Conservation (phyloP, 2,888 invertebrate genomes). For the Asteroscopus sphinx region DNA sequence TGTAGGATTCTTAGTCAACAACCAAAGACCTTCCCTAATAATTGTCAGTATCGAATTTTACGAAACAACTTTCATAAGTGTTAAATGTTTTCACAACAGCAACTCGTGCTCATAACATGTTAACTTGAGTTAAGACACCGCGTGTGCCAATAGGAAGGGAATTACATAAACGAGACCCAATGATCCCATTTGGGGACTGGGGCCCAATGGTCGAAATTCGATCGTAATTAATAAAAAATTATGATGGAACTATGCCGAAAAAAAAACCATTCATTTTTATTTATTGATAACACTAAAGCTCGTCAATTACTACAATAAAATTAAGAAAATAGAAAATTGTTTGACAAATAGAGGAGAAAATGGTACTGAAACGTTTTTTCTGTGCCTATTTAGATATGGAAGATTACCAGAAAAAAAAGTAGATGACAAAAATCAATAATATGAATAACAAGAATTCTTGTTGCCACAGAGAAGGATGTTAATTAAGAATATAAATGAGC, state of each 20-base stretch:
- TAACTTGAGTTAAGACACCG: conserved; percentile 25
- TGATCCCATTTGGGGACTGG: too few species aligned
- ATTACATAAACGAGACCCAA: conserved; percentile 4
- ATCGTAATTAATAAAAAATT: too few species aligned
- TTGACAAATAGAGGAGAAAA: too few species aligned
- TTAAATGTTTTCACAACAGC: conserved; percentile 48
- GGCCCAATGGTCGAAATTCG: too few species aligned
- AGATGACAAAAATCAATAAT: background rate
- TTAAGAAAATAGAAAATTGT: too few species aligned
- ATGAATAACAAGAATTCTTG: background rate
- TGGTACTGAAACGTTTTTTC: too few species aligned
- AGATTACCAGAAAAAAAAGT: background rate
- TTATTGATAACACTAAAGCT: too few species aligned
- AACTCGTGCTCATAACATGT: conserved; percentile 20
- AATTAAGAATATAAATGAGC: conserved; percentile 18
- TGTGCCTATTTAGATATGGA: too few species aligned
- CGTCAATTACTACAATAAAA: too few species aligned
- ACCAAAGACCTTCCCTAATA: conserved; percentile 14
- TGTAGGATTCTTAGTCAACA: background rate
- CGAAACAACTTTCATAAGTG: conserved; percentile 49
- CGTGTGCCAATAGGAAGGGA: conserved; percentile 19
- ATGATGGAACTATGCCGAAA: too few species aligned
- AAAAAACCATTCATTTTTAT: too few species aligned
- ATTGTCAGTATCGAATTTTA: conserved; percentile 25
- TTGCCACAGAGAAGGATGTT: conserved; percentile 14